Evolutionary conservation across 2,888 invertebrate species (phyloP).

Genomic region (Ariolimax columbianus): DNA sequence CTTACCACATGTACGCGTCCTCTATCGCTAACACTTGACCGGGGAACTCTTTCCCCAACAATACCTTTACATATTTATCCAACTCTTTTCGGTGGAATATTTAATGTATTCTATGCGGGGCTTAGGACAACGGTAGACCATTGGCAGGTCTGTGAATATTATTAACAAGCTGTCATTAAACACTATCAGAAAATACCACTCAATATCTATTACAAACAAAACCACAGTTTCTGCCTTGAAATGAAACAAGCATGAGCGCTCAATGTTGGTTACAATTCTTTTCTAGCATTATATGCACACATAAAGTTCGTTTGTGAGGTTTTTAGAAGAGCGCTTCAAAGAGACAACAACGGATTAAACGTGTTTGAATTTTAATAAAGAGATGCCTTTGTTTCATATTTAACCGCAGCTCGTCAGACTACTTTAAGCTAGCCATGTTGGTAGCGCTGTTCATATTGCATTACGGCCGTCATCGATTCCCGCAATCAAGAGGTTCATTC

Average conservation of each 20-base stretch:
- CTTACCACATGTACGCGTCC: constrained; percentile 14
- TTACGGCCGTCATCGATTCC: neutral
- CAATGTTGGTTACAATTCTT: neutral
- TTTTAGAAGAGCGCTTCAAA: neutral
- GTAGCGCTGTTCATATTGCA: constrained; percentile 8
- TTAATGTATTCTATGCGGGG: neutral
- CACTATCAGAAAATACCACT: neutral
- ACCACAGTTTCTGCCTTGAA: neutral
- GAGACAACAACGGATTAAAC: neutral
- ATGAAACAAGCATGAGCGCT: neutral
- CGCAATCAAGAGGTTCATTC: neutral
- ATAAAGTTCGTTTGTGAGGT: neutral
- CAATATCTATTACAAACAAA: neutral
- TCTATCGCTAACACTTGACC: neutral
- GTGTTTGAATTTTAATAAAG: constrained; percentile 22
- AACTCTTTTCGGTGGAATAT: neutral
- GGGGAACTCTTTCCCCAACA: neutral
- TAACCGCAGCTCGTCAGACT: constrained; percentile 7
- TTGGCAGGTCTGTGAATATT: neutral
- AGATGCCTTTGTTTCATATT: neutral
- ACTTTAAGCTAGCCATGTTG: neutral
- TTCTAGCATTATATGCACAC: neutral
- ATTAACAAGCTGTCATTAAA: constrained; percentile 17
- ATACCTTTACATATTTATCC: neutral
- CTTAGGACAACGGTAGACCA: neutral